Percentiles rank a stretch among this genome's conserved stretches.
Conservation (phyloP, 2,888 invertebrate genomes). For the Platycheirus albimanus region DNA sequence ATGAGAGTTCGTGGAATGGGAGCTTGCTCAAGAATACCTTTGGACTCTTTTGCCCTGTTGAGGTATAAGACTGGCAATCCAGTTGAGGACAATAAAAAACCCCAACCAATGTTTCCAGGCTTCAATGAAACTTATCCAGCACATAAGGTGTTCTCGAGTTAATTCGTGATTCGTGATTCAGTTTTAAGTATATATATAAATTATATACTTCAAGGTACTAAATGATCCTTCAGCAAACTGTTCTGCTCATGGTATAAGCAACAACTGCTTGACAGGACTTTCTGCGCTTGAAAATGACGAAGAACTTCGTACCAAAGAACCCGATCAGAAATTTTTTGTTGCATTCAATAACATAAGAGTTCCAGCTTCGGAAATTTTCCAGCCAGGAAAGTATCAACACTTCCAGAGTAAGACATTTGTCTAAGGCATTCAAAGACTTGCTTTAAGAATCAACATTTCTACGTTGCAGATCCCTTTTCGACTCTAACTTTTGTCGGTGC, state of each 20-base stretch:
- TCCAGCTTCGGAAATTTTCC: slow-evolving; percentile 75
- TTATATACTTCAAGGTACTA: slow-evolving; percentile 71
- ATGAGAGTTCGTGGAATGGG: slow-evolving; percentile 77
- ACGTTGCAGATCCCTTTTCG: slow-evolving; percentile 72
- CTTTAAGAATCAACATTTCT: no score
- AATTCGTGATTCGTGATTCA: no score
- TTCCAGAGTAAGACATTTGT: slow-evolving; percentile 77
- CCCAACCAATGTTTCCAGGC: slow-evolving; percentile 67
- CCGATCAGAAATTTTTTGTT: slow-evolving; percentile 77
- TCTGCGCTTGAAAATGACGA: slow-evolving; percentile 68
- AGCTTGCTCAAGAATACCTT: slow-evolving; percentile 71
- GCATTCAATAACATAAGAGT: slow-evolving; percentile 76
- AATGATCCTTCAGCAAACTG: slow-evolving; percentile 77
- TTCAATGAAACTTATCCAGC: slow-evolving; percentile 62
- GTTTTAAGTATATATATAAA: no score
- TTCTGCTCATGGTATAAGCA: slow-evolving; percentile 36
- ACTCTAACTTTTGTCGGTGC: slow-evolving; percentile 81
- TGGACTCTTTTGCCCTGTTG: slow-evolving; percentile 77
- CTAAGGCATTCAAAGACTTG: background rate
- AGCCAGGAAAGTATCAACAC: slow-evolving; percentile 75
- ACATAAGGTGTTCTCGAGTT: slow-evolving; percentile 64
- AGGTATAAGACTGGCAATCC: slow-evolving; percentile 72
- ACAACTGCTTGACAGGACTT: slow-evolving; percentile 75
- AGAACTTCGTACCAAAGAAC: slow-evolving; percentile 68
- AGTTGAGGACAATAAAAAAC: slow-evolving; percentile 2